phyloP scores from a whole-genome alignment of 1,140 invertebrate species.

The Philopotamus ludificatus region DNA sequence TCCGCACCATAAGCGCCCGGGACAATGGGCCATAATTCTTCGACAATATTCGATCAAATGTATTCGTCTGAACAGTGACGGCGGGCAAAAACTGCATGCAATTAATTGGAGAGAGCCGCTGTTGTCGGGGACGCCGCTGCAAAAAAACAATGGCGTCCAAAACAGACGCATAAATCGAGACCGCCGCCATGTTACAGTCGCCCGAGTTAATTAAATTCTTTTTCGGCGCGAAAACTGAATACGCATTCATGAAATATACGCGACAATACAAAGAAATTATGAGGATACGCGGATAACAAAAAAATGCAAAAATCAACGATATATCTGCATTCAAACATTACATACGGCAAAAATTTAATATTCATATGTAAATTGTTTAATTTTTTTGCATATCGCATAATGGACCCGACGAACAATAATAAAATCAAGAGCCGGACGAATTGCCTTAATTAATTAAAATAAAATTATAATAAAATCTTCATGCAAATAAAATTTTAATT shows the following conservation, averaged over 20 bases:
- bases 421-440: background rate
- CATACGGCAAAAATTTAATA: no score
- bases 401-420: background rate
- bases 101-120: slow-evolving; percentile 2
- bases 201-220: no score
- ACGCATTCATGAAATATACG: no score
- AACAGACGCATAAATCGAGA: slow-evolving; percentile 1
- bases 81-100: background rate
- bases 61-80: background rate
- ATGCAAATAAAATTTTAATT: background rate
- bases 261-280: no score
- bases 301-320: no score
- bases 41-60: slow-evolving; percentile 8
- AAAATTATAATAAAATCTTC: background rate
- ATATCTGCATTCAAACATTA: no score
- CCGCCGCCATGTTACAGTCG: no score
- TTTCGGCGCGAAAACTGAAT: no score
- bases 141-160: background rate
- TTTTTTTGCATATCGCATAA: background rate
- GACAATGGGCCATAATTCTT: slow-evolving; percentile 6
- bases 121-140: background rate
- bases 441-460: background rate
- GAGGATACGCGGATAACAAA: no score
- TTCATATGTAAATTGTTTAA: no score
- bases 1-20: background rate